Conservation (phyloP, 1,140 invertebrate species). For the Trachelipus rathkii region DNA sequence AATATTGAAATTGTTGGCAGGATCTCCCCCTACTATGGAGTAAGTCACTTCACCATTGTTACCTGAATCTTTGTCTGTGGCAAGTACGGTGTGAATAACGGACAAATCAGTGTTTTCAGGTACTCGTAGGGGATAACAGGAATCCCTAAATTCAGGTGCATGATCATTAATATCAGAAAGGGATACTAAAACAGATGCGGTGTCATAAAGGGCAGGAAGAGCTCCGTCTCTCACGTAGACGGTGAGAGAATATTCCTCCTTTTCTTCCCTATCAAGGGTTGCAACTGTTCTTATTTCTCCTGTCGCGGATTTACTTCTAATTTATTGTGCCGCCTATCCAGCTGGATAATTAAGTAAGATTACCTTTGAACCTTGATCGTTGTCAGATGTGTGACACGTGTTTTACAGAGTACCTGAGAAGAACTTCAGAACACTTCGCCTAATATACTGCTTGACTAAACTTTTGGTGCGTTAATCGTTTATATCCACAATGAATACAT, state of each 20-base stretch:
- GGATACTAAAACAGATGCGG: conserved; percentile 66
- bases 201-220: conserved; percentile 61
- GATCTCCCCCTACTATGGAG: conserved; percentile 75
- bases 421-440: conserved; percentile 75
- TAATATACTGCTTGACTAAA: conserved; percentile 72
- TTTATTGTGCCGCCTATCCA: conserved; percentile 70
- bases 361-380: conserved; percentile 63
- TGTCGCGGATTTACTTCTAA: conserved; percentile 71
- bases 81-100: conserved; percentile 78
- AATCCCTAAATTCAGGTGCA: conserved; percentile 69
- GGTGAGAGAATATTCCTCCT: conserved; percentile 65
- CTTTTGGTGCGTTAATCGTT: conserved; percentile 72
- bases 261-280: conserved; percentile 74
- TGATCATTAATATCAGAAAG: conserved; percentile 89
- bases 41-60: conserved; percentile 78
- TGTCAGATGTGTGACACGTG: conserved; percentile 71
- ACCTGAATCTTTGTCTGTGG: conserved; percentile 78
- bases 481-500: conserved; percentile 66
- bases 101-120: conserved; percentile 80
- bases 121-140: conserved; percentile 71
- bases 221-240: conserved; percentile 71
- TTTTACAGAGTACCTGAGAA: conserved; percentile 64
- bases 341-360: conserved; percentile 82
- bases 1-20: conserved; percentile 79
- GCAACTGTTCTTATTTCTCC: conserved; percentile 72